phyloP scores from a whole-genome alignment of 2,113 vertebrate genomes.

The Uria lomvia region DNA sequence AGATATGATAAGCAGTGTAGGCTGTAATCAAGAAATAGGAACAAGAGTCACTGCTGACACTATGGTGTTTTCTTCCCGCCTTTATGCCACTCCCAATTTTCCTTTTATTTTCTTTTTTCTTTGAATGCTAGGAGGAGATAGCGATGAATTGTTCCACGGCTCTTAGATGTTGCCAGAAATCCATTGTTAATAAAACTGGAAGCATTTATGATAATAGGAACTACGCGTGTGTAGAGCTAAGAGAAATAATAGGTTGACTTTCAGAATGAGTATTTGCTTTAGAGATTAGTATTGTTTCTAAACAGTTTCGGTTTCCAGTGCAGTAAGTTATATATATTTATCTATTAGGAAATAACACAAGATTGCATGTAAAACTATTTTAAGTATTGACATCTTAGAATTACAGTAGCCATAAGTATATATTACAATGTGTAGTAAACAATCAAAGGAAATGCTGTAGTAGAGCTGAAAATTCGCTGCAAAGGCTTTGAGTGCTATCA shows the following conservation, averaged over 20 bases:
- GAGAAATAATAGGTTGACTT: neutral
- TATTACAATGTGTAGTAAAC: neutral
- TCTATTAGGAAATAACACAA: neutral
- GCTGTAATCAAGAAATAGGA: neutral
- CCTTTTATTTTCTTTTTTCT: neutral
- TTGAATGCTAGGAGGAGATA: neutral
- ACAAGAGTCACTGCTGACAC: neutral
- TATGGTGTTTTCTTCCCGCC: neutral
- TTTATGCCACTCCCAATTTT: neutral
- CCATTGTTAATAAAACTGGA: neutral
- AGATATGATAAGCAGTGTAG: neutral
- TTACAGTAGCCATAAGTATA: neutral
- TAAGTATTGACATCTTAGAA: neutral
- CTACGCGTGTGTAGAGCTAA: neutral
- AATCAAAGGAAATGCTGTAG: neutral
- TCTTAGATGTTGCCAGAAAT: neutral
- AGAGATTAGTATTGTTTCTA: neutral
- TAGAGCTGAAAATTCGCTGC: neutral
- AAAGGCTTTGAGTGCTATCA: neutral
- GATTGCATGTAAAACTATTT: neutral
- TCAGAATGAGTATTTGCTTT: neutral
- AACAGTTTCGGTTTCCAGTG: neutral
- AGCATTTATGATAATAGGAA: neutral
- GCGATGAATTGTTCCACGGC: neutral
- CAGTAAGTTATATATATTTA: neutral